phyloP scores from a whole-genome alignment of 2,888 invertebrate genomes.

The Drosophila longiperda region DNA sequence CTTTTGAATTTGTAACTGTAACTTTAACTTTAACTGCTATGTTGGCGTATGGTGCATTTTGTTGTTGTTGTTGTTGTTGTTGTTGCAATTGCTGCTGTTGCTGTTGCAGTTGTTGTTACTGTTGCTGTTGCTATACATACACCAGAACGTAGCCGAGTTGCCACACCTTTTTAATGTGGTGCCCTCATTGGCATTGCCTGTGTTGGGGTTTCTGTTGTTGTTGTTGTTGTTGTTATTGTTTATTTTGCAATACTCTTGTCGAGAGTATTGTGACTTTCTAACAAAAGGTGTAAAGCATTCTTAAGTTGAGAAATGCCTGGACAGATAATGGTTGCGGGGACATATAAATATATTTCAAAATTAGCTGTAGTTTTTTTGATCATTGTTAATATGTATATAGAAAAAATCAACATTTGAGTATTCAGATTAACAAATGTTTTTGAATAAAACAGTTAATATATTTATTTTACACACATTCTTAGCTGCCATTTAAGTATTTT shows the following conservation, averaged over 20 bases:
- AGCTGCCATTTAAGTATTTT: neutral
- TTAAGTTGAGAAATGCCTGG: neutral
- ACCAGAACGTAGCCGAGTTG: constrained; percentile 62
- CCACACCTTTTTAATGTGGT: constrained; percentile 65
- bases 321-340: neutral
- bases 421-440: neutral
- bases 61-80: constrained; percentile 24
- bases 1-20: constrained; percentile 66
- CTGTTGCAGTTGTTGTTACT: constrained; percentile 22
- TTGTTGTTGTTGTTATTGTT: constrained; percentile 24
- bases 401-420: neutral
- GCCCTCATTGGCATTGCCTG: constrained; percentile 58
- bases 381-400: neutral
- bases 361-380: neutral
- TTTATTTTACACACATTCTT: neutral
- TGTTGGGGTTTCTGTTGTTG: constrained; percentile 32
- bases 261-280: neutral
- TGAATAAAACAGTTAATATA: neutral
- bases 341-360: neutral
- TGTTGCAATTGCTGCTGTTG: constrained; percentile 15
- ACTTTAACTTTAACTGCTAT: constrained; percentile 52
- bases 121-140: constrained; percentile 28
- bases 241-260: constrained; percentile 12
- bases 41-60: constrained; percentile 50
- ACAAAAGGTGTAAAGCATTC: neutral